A percentile compares a stretch with the other conserved stretches of the same genome.
phyloP scores from a whole-genome alignment of 2,888 invertebrate genomes.

The Tortrix viridana region DNA sequence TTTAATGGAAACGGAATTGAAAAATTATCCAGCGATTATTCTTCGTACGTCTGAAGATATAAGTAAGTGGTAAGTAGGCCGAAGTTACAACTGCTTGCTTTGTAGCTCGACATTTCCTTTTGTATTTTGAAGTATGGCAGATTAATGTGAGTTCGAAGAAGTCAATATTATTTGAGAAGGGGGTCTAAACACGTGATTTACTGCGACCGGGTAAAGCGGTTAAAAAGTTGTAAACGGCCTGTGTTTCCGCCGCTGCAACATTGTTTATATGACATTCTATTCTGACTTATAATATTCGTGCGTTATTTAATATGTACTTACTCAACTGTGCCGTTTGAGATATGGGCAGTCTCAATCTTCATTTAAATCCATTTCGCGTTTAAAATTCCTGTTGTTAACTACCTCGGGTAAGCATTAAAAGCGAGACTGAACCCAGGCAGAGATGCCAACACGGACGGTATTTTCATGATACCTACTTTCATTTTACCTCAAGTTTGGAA shows the following conservation, averaged over 20 bases:
- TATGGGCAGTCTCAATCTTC: not conserved
- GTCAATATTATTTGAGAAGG: conserved; percentile 81
- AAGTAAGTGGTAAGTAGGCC: conserved; percentile 53
- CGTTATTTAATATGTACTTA: conserved; percentile 16
- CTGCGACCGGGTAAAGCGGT: conserved; percentile 72
- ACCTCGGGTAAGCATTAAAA: too few species aligned
- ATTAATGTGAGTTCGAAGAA: conserved; percentile 83
- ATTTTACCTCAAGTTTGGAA: too few species aligned
- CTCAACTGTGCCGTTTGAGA: conserved; percentile 6
- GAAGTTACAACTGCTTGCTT: conserved; percentile 56
- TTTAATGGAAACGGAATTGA: conserved; percentile 27
- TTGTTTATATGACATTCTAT: conserved; percentile 52
- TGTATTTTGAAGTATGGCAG: conserved; percentile 77
- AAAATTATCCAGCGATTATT: conserved; percentile 22
- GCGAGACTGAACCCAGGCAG: too few species aligned
- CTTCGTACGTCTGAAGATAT: conserved; percentile 20
- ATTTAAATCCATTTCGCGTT: conserved; percentile 1
- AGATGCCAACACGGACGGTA: too few species aligned
- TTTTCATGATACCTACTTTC: too few species aligned
- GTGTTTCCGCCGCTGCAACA: conserved; percentile 81
- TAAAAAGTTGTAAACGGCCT: conserved; percentile 83
- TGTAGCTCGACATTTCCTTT: conserved; percentile 73
- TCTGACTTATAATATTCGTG: conserved; percentile 14
- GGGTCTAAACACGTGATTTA: conserved; percentile 79
- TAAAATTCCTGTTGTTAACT: too few species aligned